Base-by-base conservation (phyloP, 2,888 invertebrate species). In the Eupithecia centaureata region DNA sequence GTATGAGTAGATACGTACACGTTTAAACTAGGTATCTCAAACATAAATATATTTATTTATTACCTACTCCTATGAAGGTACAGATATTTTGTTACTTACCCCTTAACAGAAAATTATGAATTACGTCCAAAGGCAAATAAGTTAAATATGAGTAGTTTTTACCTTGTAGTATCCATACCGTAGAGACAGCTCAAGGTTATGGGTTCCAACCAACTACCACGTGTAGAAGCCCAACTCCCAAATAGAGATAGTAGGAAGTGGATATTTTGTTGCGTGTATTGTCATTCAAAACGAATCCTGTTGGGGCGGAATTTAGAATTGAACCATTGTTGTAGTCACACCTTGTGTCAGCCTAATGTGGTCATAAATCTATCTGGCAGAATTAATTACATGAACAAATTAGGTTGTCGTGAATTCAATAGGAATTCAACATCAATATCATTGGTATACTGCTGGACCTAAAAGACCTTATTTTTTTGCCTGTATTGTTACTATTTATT, bases 201-300 rank as follows among this genome's bases (percentile, higher is more conserved):
- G 47, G 22, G 1, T 47, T 22, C 47, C 18, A 47, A 47, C 47
- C n/a, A 4, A 47, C 18, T 47, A 10, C 30, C 60, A 47, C 12
- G 47, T 61, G 60, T 61, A 42, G 30, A 56, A 56, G 30, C 54
- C 54, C 15, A 56, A 35, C 66, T 54, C 51, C 67, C 66, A 70
- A 73, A 75, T 75, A 62, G 67, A 75, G 73, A 52, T 64, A 56
- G 73, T 73, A 75, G 75, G 75, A 73, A 75, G 75, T 67, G 65
- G 65, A 66, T 65, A 61, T 67, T 65, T 70, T 75, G 73, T 68
- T 65, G 52, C 63, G 52, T 65, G 65, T 58, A 59, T 54, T 71
- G 73, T 67, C 63, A 63, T 66, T 68, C 63, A 65, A 63, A 75
- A 67, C 52, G 52, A 71, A 73, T 75, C 74, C 75, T 71, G 72